Evolutionary conservation across 2,888 invertebrate genomes (phyloP), one percentile per base, ranked within the genome.

Genomic region (Nymphalis urticae): DNA sequence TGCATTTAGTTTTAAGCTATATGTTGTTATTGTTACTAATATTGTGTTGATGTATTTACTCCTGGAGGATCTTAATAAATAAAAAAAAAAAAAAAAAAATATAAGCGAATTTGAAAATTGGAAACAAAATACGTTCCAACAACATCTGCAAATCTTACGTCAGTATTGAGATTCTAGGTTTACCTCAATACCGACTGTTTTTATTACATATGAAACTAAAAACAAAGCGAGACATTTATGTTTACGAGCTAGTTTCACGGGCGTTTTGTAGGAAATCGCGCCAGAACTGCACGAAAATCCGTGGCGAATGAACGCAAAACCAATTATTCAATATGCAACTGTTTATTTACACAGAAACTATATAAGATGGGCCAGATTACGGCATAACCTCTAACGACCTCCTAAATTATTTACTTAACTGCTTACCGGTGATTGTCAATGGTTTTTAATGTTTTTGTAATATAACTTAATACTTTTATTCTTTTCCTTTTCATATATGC

Each of bases 211-310:
- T 48, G 59, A 54, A 64, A 61, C 62, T 48, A 53, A 62, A 68
- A 69, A 66, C 69, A 63, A 63, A 69, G 53, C 68, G 66, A 64
- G 69, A 60, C 72, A 71, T 72, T 68, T 66, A 71, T 50, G 62
- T 74, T 72, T 71, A 69, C 62, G 69, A 70, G 66, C 62, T 67
- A 51, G 58, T 66, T 71, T 69, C 69, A 63, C 65, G 61, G 68
- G 64, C 66, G 60, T 69, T 69, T 64, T 48, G 59, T 67, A 53
- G 70, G 68, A 70, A 68, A 67, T 68, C 63, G 54, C 64, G 68
- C 64, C 53, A 68, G 59, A 48, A 56, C 36, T 19, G 19, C 53
- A 47, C 53, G 42, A 61, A 32, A 62, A 50, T 56, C 62, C 63
- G 54, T 36, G 60, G n/a, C 58, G 61, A 48, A 56, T 59, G 60